Percentiles rank a stretch among this genome's conserved stretches.
Conservation (phyloP, 2,113 vertebrate species). For the Mellivora capensis region DNA sequence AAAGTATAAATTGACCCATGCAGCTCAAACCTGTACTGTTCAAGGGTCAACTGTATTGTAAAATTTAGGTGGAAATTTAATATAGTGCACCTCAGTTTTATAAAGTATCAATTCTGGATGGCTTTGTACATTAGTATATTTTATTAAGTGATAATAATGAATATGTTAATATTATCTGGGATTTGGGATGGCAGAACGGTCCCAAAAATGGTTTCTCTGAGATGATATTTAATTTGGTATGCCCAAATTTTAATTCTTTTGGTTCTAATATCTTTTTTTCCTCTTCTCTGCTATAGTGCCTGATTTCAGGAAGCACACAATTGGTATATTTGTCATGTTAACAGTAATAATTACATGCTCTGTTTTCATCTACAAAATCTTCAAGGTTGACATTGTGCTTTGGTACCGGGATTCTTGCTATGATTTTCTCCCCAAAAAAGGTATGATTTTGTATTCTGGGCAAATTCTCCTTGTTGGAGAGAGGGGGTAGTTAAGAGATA, state of each 20-base stretch:
- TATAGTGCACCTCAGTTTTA: neutral
- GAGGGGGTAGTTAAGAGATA: neutral
- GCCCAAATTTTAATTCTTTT: neutral
- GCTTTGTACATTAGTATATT: neutral
- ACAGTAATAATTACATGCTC: constrained; percentile 76
- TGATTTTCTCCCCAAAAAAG: constrained; percentile 82
- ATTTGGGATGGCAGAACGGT: neutral
- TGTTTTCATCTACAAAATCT: constrained; percentile 83
- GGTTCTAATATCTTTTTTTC: neutral
- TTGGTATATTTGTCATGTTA: constrained; percentile 78
- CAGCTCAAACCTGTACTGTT: neutral
- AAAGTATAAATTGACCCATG: neutral
- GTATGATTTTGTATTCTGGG: constrained; percentile 77
- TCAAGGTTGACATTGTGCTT: constrained; percentile 93
- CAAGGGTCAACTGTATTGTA: neutral
- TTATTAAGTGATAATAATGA: neutral
- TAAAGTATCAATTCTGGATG: neutral
- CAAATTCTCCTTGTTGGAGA: neutral
- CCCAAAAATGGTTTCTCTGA: neutral
- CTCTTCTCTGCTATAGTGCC: constrained; percentile 78
- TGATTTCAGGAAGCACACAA: constrained; percentile 79
- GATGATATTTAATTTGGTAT: neutral
- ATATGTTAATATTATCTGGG: neutral
- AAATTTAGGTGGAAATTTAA: neutral
- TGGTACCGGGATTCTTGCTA: constrained; percentile 86